Evolutionary conservation across 2,113 vertebrate genomes (phyloP).

Genomic region (Atrichornis clamosus): DNA sequence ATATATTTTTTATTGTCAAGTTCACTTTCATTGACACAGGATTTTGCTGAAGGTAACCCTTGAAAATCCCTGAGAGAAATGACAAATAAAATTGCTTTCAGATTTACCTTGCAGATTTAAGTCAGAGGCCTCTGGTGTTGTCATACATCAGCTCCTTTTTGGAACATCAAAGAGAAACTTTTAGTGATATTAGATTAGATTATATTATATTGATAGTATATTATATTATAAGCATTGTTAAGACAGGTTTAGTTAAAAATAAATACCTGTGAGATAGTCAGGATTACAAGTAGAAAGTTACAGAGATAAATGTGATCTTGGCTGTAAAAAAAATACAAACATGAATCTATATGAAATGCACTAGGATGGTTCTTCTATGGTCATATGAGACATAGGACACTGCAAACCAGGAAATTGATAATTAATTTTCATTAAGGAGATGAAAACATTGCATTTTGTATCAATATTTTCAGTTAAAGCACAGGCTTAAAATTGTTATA

Average conservation of each 20-base stretch:
- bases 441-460: neutral
- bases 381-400: neutral
- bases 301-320: neutral
- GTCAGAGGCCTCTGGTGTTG: neutral
- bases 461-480: neutral
- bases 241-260: neutral
- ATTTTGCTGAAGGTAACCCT: neutral
- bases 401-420: neutral
- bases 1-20: neutral
- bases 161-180: neutral
- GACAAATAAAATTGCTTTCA: neutral
- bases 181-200: neutral
- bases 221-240: neutral
- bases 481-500: neutral
- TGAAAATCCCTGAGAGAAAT: neutral
- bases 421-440: neutral
- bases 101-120: neutral
- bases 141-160: neutral
- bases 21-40: neutral
- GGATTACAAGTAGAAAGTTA: neutral
- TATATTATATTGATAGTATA: neutral
- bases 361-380: neutral
- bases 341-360: neutral
- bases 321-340: neutral
- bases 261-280: neutral